Base-by-base conservation (phyloP, 1,140 invertebrate genomes). In the Bombus consobrinus region DNA sequence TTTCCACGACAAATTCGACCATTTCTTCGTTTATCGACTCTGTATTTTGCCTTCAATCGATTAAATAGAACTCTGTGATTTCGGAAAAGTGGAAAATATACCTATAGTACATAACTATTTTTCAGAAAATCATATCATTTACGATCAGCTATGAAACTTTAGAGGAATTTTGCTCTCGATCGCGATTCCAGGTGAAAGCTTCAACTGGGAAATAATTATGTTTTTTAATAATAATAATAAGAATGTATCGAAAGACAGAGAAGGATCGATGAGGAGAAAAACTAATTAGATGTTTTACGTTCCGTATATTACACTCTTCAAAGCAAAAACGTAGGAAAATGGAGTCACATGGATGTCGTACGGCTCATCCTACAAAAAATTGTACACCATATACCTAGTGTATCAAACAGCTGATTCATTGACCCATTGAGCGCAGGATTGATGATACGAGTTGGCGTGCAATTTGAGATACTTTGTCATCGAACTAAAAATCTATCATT, bases 381-480 rank as follows among this genome's bases (percentile, higher is more conserved):
- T 69, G 2, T 87, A 71, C 57, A 68, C 73, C 39, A 59, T 77
- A 3, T 71, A 85, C 3, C 68, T 91, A 37, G 1, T 92, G 6
- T 86, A 91, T 34, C 88, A 87, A 32, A 71, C 71, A 10, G 72
- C 82, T 18, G 25, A 64, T 15, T 8, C 88, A 4, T 83, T 91
- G 1, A 73, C 89, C 5, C 88, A 0, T 39, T 92, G 28, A 86
- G 86, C 9, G 78, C 85, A 0, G 88, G 90, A 2, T 62, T 92
- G 34, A 89, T 92, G 91, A 91, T 92, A 0, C 88, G 89, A 32
- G 69, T 77, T 0, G 88, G 87, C 5, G 80, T 86, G 32, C 91
- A 92, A 32, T 87, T 92, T 12, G 87, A 88, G 5, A 92, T 92
- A 69, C 66, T 92, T 1, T 88, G 87, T 18, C 53, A 92, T 73